These are phyloP conservation scores for Ellobius talpinus DNA, from an alignment of 2,113 vertebrate species.

Conservation along the genomic window DNA sequence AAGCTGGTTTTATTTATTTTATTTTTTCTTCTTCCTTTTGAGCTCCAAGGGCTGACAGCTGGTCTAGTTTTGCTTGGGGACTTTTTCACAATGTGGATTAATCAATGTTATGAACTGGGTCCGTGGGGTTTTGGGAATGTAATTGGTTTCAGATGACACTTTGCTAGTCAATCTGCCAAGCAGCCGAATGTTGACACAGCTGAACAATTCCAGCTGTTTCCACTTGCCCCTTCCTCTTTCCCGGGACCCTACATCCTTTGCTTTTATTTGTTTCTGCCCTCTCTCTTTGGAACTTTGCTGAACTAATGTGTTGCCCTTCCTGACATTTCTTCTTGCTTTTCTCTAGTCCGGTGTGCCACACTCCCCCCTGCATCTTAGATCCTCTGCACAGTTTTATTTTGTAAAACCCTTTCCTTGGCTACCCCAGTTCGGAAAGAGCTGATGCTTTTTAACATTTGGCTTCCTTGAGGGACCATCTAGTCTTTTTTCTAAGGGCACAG, in stretches of 20 bases:
- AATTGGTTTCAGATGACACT: constrained; percentile 92
- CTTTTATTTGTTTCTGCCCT: constrained; percentile 76
- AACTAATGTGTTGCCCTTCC: constrained; percentile 74
- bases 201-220: constrained; percentile 90
- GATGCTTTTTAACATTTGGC: constrained; percentile 34
- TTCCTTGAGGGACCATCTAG: not conserved
- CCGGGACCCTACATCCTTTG: constrained; percentile 82
- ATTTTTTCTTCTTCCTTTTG: constrained; percentile 70
- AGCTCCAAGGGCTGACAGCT: constrained; percentile 88
- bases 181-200: constrained; percentile 88
- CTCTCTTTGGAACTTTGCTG: constrained; percentile 83
- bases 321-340: constrained; percentile 75
- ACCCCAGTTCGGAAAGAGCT: constrained; percentile 42
- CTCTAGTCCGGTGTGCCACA: constrained; percentile 16
- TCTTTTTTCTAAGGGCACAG: constrained; percentile 24
- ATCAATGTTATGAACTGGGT: constrained; percentile 92
- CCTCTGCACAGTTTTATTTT: constrained; percentile 54
- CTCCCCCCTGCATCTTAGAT: constrained; percentile 41
- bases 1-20: not conserved
- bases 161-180: constrained; percentile 89
- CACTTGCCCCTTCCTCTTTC: constrained; percentile 86
- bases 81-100: constrained; percentile 91
- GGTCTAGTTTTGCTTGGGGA: constrained; percentile 89
- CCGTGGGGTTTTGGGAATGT: constrained; percentile 90
- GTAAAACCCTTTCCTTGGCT: constrained; percentile 53